Percentiles rank a stretch among this genome's conserved stretches.
phyloP scores from a whole-genome alignment of 64 coral and sea anemone species.

The Montipora cactus region DNA sequence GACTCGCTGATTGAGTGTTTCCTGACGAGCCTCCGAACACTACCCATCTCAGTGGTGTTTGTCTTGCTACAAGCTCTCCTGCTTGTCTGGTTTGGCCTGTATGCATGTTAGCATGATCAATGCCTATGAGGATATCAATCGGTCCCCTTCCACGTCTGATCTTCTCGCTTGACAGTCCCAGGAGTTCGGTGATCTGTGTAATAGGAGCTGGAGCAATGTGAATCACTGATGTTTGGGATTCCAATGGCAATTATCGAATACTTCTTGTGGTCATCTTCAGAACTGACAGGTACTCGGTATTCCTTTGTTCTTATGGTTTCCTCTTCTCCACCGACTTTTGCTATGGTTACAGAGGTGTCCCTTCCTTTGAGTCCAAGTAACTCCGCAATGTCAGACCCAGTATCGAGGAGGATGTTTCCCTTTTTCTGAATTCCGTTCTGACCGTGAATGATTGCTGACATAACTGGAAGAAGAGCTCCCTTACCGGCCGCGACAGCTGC shows the following conservation, averaged over 20 bases:
- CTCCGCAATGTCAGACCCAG: no score
- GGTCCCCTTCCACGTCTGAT: no score
- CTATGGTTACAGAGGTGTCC: no score
- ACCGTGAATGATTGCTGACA: slow-evolving; percentile 17
- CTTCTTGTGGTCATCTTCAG: neutral
- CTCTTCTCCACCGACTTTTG: no score
- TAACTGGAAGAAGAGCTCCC: slow-evolving; percentile 17
- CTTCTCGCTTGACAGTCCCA: no score
- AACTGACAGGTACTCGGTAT: no score
- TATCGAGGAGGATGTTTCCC: no score
- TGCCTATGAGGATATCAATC: slow-evolving; percentile 30
- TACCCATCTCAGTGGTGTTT: slow-evolving; percentile 66
- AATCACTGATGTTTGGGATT: no score
- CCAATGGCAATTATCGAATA: neutral
- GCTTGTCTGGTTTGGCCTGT: slow-evolving; percentile 54
- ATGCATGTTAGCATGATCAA: slow-evolving; percentile 56
- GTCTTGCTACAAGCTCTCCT: slow-evolving; percentile 40
- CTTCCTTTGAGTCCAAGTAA: no score
- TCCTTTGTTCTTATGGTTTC: no score
- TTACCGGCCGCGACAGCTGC: slow-evolving; percentile 8
- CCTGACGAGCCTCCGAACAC: slow-evolving; percentile 39
- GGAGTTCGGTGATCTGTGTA: no score
- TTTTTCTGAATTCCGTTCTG: neutral
- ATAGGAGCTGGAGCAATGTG: no score
- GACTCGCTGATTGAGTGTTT: neutral